phyloP scores from a whole-genome alignment of 2,888 invertebrate genomes.

The Andrena bicolor region DNA sequence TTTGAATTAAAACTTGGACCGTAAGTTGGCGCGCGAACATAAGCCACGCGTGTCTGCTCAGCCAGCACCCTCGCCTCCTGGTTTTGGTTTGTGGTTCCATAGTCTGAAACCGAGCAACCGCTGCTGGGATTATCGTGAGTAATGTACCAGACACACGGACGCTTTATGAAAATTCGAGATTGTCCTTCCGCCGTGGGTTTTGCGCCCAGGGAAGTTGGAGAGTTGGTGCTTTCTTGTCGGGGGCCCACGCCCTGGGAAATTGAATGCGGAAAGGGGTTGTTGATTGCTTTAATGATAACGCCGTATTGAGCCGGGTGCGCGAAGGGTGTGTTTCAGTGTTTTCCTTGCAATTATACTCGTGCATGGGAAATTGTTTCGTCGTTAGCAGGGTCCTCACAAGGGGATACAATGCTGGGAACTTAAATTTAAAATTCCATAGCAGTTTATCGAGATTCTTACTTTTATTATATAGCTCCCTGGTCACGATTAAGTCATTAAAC shows the following conservation, averaged over 20 bases:
- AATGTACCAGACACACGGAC: conserved; percentile 72
- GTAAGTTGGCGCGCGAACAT: conserved; percentile 69
- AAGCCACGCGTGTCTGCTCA: conserved; percentile 46
- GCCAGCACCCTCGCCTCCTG: conserved; percentile 26
- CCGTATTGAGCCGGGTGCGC: not conserved
- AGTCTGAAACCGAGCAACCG: conserved; percentile 63
- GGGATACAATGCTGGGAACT: no score
- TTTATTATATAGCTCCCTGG: not conserved
- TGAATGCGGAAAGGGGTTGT: conserved; percentile 26
- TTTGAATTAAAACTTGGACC: conserved; percentile 77
- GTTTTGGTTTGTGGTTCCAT: conserved; percentile 73
- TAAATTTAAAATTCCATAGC: not conserved
- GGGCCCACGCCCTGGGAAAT: conserved; percentile 19
- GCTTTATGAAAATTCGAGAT: conserved; percentile 76
- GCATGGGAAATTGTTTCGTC: conserved; percentile 4
- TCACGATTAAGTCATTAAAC: not conserved
- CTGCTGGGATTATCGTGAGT: conserved; percentile 76
- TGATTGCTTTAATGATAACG: conserved; percentile 42
- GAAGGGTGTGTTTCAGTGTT: not conserved
- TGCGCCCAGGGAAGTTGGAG: conserved; percentile 20
- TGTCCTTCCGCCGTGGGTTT: conserved; percentile 65
- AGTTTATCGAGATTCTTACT: not conserved
- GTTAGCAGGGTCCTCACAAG: not conserved
- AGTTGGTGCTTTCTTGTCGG: conserved; percentile 42
- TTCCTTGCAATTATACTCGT: conserved; percentile 2